These are phyloP conservation scores for Hippasteria phrygiana DNA, from an alignment of 53 echinoderm and acorn worm species.

Conservation along the genomic window DNA sequence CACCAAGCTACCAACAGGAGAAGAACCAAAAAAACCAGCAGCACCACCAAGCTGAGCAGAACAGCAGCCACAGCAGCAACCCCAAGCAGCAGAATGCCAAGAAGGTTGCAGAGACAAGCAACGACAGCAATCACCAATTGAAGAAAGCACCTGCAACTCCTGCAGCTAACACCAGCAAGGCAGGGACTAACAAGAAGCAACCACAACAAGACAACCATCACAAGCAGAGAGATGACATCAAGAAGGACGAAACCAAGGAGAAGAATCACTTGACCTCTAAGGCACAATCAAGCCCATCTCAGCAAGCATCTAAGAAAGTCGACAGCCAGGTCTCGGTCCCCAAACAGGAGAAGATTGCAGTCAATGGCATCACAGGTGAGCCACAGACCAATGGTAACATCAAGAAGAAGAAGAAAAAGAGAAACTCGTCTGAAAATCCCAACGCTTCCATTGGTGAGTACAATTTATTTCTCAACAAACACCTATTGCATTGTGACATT, in stretches of 20 bases:
- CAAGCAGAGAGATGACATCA: constrained; percentile 63
- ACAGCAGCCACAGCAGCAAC: constrained; percentile 26
- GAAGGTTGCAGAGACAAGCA: constrained; percentile 31
- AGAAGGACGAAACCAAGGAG: constrained; percentile 53
- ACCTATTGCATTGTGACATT: too few relatives aligned
- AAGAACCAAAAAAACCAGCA: constrained; percentile 59
- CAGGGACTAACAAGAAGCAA: constrained; percentile 8
- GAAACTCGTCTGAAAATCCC: constrained; percentile 71
- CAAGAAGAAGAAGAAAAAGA: constrained; percentile 94
- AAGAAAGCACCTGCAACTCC: constrained; percentile 9
- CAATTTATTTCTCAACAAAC: background rate
- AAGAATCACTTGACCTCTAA: constrained; percentile 40
- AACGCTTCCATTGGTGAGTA: constrained; percentile 86
- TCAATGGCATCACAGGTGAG: constrained; percentile 32
- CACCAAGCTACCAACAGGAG: constrained; percentile 27
- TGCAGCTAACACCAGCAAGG: background rate
- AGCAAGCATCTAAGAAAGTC: constrained; percentile 21
- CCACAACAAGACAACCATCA: constrained; percentile 60
- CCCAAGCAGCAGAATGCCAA: constrained; percentile 36
- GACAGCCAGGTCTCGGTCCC: background rate
- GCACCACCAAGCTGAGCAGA: constrained; percentile 30
- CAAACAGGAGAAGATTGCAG: constrained; percentile 42
- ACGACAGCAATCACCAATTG: constrained; percentile 12
- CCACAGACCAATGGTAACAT: constrained; percentile 52
- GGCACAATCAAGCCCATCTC: constrained; percentile 19